phyloP scores from a whole-genome alignment of 2,113 vertebrate genomes.

The Vanacampus margaritifer region DNA sequence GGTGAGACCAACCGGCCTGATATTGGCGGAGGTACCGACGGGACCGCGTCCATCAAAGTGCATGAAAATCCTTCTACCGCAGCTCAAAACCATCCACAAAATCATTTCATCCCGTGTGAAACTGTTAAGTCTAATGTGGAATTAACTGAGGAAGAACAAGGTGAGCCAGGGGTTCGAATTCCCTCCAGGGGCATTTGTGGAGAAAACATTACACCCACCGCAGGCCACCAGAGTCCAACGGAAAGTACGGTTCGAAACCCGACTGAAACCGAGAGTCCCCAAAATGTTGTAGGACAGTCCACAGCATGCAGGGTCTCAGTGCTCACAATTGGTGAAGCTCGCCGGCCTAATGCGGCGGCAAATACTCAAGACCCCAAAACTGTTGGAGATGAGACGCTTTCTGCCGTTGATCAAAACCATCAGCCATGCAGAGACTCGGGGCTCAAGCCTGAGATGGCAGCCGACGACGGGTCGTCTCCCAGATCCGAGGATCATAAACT shows the following conservation, averaged over 20 bases:
- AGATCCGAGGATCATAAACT: slow-evolving; percentile 46
- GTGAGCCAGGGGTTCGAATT: not conserved
- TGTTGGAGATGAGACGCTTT: not conserved
- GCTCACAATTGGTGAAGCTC: not conserved
- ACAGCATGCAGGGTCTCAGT: not conserved
- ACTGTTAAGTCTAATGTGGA: not conserved
- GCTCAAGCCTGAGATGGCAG: not conserved
- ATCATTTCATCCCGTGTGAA: slow-evolving; percentile 9
- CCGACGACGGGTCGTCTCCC: slow-evolving; percentile 33
- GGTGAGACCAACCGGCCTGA: slow-evolving; percentile 7
- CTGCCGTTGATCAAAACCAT: too few species aligned
- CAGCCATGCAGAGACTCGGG: slow-evolving; percentile 3
- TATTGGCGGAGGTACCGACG: not conserved
- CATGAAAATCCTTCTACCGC: not conserved
- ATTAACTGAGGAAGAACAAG: slow-evolving; percentile 7
- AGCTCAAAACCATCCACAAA: not conserved
- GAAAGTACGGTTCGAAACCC: not conserved
- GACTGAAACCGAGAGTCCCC: not conserved
- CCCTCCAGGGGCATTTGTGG: too few species aligned
- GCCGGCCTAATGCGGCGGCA: not conserved
- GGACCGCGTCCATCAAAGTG: not conserved
- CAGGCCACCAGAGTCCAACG: not conserved
- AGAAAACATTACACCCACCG: slow-evolving; percentile 18
- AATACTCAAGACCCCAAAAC: not conserved
- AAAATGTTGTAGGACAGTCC: too few species aligned